Evolutionary conservation across 2,888 invertebrate genomes (phyloP).

Genomic region (Acanthosoma haemorrhoidale): DNA sequence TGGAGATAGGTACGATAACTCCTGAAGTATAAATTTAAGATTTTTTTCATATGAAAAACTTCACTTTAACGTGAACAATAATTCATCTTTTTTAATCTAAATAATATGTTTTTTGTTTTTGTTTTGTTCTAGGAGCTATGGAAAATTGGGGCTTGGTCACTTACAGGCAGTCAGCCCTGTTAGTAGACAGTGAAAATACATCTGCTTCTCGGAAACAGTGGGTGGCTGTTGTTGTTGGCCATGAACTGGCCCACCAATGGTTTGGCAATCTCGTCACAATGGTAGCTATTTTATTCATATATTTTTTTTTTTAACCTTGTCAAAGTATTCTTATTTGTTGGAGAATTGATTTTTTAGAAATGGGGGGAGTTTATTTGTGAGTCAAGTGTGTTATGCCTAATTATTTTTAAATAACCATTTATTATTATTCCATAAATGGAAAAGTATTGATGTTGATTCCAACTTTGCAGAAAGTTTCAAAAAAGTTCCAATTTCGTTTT

Average conservation of each 20-base stretch:
- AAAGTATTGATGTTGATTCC: too few species aligned
- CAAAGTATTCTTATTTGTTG: not conserved
- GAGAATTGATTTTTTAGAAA: not conserved
- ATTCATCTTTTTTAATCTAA: not conserved
- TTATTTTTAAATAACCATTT: too few species aligned
- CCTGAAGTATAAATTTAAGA: too few species aligned
- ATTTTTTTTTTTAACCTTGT: not conserved
- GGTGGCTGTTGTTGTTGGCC: slow-evolving; percentile 82
- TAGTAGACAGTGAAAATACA: slow-evolving; percentile 86
- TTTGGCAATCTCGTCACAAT: slow-evolving; percentile 97
- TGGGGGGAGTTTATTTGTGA: too few species aligned
- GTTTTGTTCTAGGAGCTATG: slow-evolving; percentile 67
- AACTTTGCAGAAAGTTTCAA: too few species aligned
- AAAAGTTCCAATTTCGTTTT: too few species aligned
- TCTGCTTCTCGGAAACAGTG: slow-evolving; percentile 77
- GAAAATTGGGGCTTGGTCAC: slow-evolving; percentile 96
- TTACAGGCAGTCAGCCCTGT: slow-evolving; percentile 84
- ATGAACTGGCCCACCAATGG: slow-evolving; percentile 97
- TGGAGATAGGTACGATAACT: too few species aligned
- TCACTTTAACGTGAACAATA: not conserved
- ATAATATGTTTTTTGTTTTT: slow-evolving; percentile 4
- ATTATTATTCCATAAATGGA: too few species aligned
- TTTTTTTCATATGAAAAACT: too few species aligned
- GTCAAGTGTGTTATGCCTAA: too few species aligned
- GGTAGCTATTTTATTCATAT: slow-evolving; percentile 47